Evolutionary conservation across 2,797 vertebrate species (phyloP), one percentile per base, ranked within the genome.

Genomic region (Amphiprion clarkii): DNA sequence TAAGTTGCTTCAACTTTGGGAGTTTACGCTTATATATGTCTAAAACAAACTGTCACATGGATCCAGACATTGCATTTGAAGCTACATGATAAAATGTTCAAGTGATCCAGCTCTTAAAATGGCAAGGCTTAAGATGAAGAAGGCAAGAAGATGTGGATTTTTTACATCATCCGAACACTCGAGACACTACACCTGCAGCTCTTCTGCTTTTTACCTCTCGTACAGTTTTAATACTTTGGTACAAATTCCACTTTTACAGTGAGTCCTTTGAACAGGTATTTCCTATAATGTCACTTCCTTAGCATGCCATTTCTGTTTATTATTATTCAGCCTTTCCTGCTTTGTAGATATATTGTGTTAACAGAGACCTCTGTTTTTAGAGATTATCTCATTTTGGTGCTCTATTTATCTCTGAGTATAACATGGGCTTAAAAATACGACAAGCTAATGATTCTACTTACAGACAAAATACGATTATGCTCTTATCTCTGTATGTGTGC

Each of bases 271-370:
- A 69, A 75, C 59, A 68, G 64, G 67, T 57, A 89, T 91, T 91
- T 92, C 85, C 88, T 78, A 67, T 53, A 6, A 78, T 79, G 52
- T 74, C 46, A 27, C 57, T 74, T 74, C 72, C 70, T 83, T 7
- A 19, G 25, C 39, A 74, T 68, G 70, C 13, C 3, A 42, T 71
- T 67, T 67, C 23, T 71, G 40, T 63, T 77, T 23, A 33, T 57
- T 71, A 54, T 84, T 70, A 48, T 82, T 73, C 1, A 59, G 13
- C 16, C 17, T 3, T 78, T 79, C 12, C 1, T 56, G 7, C 51
- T 67, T 48, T 51, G 12, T 67, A 23, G 7, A 27, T 63, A n/a
- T 25, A 1, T 8, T 10, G 4, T 39, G 36, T 53, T 49, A 52
- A 27, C 53, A 33, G 27, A 51, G 5, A 36, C 8, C 46, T 77